These are phyloP conservation scores for Furnarius figulus DNA, from an alignment of 2,113 vertebrate species.

Conservation along the genomic window DNA sequence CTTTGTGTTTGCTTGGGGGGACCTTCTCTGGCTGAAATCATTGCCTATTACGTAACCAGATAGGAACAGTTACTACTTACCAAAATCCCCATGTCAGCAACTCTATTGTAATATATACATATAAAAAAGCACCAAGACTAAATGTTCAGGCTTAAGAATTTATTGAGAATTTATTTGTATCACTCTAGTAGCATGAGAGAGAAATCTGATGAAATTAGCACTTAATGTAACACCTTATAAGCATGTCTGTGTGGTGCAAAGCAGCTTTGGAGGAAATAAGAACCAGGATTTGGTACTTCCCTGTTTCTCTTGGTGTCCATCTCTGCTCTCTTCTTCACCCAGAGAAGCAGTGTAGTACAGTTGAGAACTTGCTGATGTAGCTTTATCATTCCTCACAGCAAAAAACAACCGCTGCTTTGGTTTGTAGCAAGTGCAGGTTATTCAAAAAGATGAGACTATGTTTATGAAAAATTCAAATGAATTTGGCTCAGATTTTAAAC, in stretches of 20 bases:
- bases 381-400: background rate
- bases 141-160: background rate
- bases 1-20: background rate
- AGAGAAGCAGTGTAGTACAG: background rate
- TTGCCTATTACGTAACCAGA: background rate
- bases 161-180: background rate
- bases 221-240: background rate
- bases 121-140: background rate
- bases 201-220: background rate
- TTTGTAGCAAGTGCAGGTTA: background rate
- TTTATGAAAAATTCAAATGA: background rate
- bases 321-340: background rate
- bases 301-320: background rate
- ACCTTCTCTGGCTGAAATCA: background rate
- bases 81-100: background rate
- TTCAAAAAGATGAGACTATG: background rate
- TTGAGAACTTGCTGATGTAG: background rate
- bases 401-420: background rate
- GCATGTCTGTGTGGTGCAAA: background rate
- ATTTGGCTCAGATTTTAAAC: background rate
- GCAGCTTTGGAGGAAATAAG: background rate
- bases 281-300: background rate
- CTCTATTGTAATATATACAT: background rate
- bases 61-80: background rate
- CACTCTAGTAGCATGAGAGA: background rate